These are phyloP conservation scores for Aptenodytes forsteri DNA, from an alignment of 2,113 vertebrate species.

Conservation along the genomic window DNA sequence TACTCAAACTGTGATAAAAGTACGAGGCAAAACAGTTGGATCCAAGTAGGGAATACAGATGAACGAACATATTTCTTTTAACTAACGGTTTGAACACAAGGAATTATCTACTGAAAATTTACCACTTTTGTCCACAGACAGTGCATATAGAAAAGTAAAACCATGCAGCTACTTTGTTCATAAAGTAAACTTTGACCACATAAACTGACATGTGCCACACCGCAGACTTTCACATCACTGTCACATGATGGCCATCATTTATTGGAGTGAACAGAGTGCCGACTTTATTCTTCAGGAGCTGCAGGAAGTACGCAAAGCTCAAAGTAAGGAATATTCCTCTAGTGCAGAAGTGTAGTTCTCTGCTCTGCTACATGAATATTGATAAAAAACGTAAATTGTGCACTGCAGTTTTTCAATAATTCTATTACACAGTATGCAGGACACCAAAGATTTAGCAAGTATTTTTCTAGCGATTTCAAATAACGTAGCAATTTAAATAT, in stretches of 20 bases:
- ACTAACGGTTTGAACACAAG: neutral
- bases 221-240: neutral
- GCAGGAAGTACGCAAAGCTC: neutral
- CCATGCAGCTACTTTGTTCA: neutral
- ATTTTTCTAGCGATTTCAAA: neutral
- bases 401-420: neutral
- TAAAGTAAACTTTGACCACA: conserved; percentile 28
- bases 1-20: neutral
- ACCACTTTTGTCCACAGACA: neutral
- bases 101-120: neutral
- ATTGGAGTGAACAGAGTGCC: accelerated
- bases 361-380: neutral
- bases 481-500: neutral
- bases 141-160: neutral
- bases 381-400: neutral
- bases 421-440: neutral
- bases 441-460: neutral
- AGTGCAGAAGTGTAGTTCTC: neutral
- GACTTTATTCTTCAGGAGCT: neutral
- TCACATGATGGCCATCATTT: neutral
- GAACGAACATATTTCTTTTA: neutral
- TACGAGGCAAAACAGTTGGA: neutral
- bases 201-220: neutral
- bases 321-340: neutral
- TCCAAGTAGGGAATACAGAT: neutral